Evolutionary conservation across 2,113 vertebrate species (phyloP), one percentile per base, ranked within the genome.

Genomic region (Hydrochoerus hydrochaeris): DNA sequence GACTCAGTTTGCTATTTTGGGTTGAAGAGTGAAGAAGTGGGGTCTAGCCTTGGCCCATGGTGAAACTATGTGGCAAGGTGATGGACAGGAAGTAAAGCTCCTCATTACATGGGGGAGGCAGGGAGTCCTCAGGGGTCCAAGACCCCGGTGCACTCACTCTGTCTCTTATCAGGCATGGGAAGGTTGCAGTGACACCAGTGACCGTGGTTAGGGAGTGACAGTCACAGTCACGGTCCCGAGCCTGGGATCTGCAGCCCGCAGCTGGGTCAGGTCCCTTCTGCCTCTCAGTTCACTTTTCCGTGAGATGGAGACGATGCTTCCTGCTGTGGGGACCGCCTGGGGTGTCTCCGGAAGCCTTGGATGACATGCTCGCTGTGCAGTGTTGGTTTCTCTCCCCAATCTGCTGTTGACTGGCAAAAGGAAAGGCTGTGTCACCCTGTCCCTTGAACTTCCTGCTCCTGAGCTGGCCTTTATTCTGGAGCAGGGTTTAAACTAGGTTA

Each of bases 1-100:
- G 41, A 77, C 85, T 91, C 32, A 4, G 22, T 94, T 91, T 90
- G 94, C 69, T 95, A 84, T 96, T 96, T 95, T 90, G 71, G 71
- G 88, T 75, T 73, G 87, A 83, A 88, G 82, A 88, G 65, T 81
- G 83, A 69, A 85, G 73, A 63, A 58, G n/a, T 63, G 17, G 62
- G 30, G 62, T 77, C 85, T 77, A 73, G 65, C 52, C 26, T 77
- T 71, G 35, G n/a, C 44, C 54, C 86, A 4, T 67, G 52, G 71
- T 95, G 35, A 82, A 77, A 82, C 82, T 83, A 32, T 26, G 57
- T 93, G 92, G 41, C 22, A 35, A 95, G 82, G 84, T 95, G 58
- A 65, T 9, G 46, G 90, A 44, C 1, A 88, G 88, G 57, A 44
- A 93, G 24, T 13, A 30, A 57, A 88, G 44, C 5, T 77, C 63